phyloP scores from a whole-genome alignment of 2,888 invertebrate genomes.

The Leptopilina syphax region DNA sequence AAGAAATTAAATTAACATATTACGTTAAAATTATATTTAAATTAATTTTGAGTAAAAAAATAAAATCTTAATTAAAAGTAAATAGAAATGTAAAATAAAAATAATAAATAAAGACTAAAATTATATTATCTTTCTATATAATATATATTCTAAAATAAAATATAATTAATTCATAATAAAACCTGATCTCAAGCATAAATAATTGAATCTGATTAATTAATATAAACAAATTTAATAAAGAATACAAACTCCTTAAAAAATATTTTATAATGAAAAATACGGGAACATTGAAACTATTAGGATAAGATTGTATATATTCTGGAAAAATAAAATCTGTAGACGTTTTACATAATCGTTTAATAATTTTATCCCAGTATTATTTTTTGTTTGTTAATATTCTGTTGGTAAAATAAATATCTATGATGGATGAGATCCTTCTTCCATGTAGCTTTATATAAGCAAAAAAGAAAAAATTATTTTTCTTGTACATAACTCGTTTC shows the following conservation, averaged over 20 bases:
- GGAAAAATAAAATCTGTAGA: background rate
- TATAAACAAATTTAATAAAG: background rate
- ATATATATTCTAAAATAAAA: too few relatives aligned
- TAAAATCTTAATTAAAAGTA: too few relatives aligned
- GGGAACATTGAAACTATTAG: too few relatives aligned
- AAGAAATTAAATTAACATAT: too few relatives aligned
- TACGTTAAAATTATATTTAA: too few relatives aligned
- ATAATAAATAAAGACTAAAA: too few relatives aligned
- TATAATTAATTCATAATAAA: background rate
- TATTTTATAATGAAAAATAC: background rate
- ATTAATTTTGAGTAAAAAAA: too few relatives aligned
- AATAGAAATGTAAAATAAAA: too few relatives aligned
- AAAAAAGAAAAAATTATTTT: slow-evolving; percentile 30
- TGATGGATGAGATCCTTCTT: background rate
- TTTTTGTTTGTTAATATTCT: background rate
- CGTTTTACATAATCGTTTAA: background rate
- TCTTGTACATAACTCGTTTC: slow-evolving; percentile 4
- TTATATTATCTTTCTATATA: too few relatives aligned
- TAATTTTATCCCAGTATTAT: background rate
- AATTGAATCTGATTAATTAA: background rate
- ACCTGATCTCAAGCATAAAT: background rate
- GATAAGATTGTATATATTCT: too few relatives aligned
- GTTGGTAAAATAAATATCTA: background rate
- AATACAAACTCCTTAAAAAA: background rate
- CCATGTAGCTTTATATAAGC: background rate